These are phyloP conservation scores for Triops longicaudatus DNA, from an alignment of 1,140 invertebrate species.

Conservation along the genomic window DNA sequence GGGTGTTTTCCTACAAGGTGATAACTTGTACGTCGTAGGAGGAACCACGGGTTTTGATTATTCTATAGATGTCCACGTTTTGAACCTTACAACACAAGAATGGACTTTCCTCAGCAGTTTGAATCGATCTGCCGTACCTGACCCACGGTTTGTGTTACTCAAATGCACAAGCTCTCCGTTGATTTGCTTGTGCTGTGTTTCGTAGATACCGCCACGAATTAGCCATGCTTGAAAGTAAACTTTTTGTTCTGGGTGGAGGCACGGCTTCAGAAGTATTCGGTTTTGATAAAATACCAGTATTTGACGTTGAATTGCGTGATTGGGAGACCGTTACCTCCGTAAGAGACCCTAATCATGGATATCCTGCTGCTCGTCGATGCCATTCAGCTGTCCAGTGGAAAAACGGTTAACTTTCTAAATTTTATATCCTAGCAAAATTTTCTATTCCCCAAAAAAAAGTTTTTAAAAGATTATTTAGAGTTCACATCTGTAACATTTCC, in stretches of 20 bases:
- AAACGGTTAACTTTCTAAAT: too few relatives aligned
- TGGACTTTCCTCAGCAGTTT: conserved; percentile 45
- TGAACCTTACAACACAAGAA: conserved; percentile 53
- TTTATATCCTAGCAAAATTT: background rate
- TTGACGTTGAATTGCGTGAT: background rate
- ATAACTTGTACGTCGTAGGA: conserved; percentile 66
- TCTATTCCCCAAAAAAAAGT: too few relatives aligned
- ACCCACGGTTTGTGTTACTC: background rate
- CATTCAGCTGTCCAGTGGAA: background rate
- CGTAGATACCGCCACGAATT: background rate
- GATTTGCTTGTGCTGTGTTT: background rate
- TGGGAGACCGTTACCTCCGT: background rate
- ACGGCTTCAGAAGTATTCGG: background rate
- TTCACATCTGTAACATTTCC: too few relatives aligned
- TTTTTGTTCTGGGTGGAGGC: background rate
- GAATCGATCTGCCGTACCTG: background rate
- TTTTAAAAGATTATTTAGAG: too few relatives aligned
- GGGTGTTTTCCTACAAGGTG: conserved; percentile 56
- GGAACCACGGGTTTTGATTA: conserved; percentile 74
- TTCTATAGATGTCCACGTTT: conserved; percentile 68
- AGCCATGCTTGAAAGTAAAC: background rate
- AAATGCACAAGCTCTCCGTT: background rate
- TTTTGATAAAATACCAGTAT: background rate
- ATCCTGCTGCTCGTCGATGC: background rate
- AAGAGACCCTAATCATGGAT: background rate